These are phyloP conservation scores for Cataglyphis livida DNA, from an alignment of 2,888 invertebrate genomes.

Conservation along the genomic window DNA sequence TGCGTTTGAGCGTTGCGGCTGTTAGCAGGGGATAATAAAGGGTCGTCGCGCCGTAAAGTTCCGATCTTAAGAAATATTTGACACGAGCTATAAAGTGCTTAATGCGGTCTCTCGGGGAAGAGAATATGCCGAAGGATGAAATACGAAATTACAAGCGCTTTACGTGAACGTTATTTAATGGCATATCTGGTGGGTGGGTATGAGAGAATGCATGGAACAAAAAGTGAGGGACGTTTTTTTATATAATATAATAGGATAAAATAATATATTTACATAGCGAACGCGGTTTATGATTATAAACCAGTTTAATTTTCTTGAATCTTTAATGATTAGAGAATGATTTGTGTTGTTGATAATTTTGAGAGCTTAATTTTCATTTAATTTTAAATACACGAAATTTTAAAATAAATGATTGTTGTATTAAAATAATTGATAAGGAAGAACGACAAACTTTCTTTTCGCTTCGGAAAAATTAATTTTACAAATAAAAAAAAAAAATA, in stretches of 20 bases:
- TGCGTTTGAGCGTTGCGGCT: neutral
- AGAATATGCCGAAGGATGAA: slow-evolving; percentile 46
- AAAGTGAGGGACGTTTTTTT: slow-evolving; percentile 41
- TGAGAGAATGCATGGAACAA: slow-evolving; percentile 21
- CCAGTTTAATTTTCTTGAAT: neutral
- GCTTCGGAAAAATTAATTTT: neutral
- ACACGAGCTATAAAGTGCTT: slow-evolving; percentile 27
- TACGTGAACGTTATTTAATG: slow-evolving; percentile 57
- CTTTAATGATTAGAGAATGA: neutral
- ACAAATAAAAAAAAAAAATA: neutral
- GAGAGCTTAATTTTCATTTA: neutral
- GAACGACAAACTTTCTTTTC: neutral
- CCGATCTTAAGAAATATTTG: slow-evolving; percentile 52
- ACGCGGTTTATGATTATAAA: neutral
- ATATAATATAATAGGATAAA: neutral
- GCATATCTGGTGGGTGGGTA: slow-evolving; percentile 55
- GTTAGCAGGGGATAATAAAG: neutral
- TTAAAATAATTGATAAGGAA: neutral
- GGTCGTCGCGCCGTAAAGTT: slow-evolving; percentile 2
- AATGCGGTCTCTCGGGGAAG: neutral
- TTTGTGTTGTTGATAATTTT: neutral
- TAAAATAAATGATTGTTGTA: neutral
- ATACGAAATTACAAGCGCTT: slow-evolving; percentile 62
- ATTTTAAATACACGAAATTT: neutral
- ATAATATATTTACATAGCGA: neutral